A percentile compares a stretch with the other conserved stretches of the same genome.
These are phyloP conservation scores for Calosoma granatense DNA, from an alignment of 1,140 invertebrate genomes.

Conservation along the genomic window DNA sequence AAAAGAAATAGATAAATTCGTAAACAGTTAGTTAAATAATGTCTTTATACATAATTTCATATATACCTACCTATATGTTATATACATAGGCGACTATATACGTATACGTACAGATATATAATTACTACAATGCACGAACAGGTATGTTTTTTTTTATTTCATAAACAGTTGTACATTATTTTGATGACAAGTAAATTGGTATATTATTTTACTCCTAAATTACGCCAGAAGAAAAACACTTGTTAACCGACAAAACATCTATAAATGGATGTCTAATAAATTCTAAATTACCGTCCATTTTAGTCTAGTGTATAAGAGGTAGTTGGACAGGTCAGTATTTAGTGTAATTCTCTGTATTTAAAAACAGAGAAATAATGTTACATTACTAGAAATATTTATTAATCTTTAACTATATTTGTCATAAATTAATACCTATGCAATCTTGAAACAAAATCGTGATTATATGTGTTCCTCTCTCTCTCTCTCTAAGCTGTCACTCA, in stretches of 20 bases:
- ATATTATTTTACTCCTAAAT: neutral
- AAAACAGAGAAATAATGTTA: too few species aligned
- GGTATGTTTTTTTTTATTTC: neutral
- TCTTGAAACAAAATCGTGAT: too few species aligned
- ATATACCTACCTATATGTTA: neutral
- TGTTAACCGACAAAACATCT: too few species aligned
- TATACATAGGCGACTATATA: neutral
- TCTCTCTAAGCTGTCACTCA: too few species aligned
- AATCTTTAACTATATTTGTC: too few species aligned
- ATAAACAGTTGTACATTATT: conserved; percentile 3
- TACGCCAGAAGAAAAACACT: neutral
- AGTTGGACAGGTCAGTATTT: too few species aligned
- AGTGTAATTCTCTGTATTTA: too few species aligned
- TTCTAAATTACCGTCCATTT: neutral
- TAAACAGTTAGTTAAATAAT: conserved; percentile 5
- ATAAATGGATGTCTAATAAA: neutral
- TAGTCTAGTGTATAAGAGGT: neutral
- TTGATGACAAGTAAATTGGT: conserved; percentile 5
- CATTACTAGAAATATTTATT: too few species aligned
- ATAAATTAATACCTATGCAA: too few species aligned
- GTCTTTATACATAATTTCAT: neutral
- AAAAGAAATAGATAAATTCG: too few species aligned
- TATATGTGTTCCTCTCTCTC: too few species aligned
- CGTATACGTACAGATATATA: neutral
- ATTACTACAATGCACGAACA: neutral